A percentile compares a stretch with the other conserved stretches of the same genome.
Evolutionary conservation across 2,888 invertebrate species (phyloP).

Genomic region (Hypena proboscidalis): DNA sequence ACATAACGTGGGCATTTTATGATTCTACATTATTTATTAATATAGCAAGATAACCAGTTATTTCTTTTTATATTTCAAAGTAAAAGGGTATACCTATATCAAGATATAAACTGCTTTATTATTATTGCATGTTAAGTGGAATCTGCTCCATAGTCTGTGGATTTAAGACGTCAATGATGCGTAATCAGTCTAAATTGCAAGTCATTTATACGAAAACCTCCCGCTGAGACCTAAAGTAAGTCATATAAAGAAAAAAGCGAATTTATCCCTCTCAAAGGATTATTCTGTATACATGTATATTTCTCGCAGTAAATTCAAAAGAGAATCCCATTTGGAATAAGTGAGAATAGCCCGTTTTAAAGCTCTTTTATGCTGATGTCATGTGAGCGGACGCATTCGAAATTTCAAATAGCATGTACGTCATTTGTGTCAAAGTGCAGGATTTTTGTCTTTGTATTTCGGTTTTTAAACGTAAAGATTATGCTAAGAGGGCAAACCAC

Average conservation of each 20-base stretch:
- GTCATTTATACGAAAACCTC: conserved; percentile 8
- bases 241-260: conserved; percentile 9
- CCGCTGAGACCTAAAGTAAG: conserved; percentile 2
- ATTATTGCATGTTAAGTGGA: background rate
- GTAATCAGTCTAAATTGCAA: conserved; percentile 5
- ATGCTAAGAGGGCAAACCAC: no score
- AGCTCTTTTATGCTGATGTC: conserved; percentile 36
- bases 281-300: conserved; percentile 11
- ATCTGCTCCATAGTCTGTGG: background rate
- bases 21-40: background rate
- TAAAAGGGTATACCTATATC: background rate
- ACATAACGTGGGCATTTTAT: conserved; percentile 4
- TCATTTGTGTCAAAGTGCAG: conserved; percentile 33
- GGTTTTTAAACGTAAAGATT: no score
- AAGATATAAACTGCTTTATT: conserved; percentile 2
- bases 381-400: conserved; percentile 33
- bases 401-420: conserved; percentile 34
- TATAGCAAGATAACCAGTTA: background rate
- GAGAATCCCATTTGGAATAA: conserved; percentile 17
- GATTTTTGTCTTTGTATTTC: conserved; percentile 28
- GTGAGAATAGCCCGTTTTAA: conserved; percentile 27
- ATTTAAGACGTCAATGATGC: conserved; percentile 6
- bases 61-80: background rate
- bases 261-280: conserved; percentile 13
- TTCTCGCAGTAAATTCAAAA: conserved; percentile 9